Conservation (phyloP, 2,113 vertebrate species). For the Mustelus asterias region DNA sequence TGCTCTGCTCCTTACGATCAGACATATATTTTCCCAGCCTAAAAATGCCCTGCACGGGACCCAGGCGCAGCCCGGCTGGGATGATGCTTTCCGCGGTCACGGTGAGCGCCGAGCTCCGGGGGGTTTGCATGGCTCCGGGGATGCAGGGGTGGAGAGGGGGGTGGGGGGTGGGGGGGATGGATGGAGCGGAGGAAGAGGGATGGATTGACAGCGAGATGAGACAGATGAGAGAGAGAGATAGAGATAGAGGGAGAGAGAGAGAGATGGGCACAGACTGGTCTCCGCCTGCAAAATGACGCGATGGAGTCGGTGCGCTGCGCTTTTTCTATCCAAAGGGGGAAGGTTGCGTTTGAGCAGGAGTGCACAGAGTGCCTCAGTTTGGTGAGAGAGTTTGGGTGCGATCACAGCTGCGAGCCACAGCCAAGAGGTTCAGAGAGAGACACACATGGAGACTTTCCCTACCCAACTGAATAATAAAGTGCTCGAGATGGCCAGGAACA, state of each 20-base stretch:
- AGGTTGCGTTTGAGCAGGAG: neutral
- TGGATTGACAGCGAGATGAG: slow-evolving; percentile 48
- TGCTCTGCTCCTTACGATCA: slow-evolving; percentile 87
- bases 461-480: slow-evolving; percentile 89
- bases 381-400: slow-evolving; percentile 87
- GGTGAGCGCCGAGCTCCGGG: slow-evolving; percentile 71
- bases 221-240: slow-evolving; percentile 47
- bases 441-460: slow-evolving; percentile 94
- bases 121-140: slow-evolving; percentile 72
- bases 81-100: slow-evolving; percentile 87
- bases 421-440: slow-evolving; percentile 67
- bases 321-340: slow-evolving; percentile 73
- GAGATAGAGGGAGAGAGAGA: slow-evolving; percentile 51
- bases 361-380: slow-evolving; percentile 51
- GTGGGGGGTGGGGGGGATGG: neutral
- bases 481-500: slow-evolving; percentile 91
- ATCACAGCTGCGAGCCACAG: slow-evolving; percentile 82
- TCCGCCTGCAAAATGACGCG: slow-evolving; percentile 90
- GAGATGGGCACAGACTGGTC: slow-evolving; percentile 70
- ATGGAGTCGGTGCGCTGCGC: slow-evolving; percentile 64
- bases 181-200: slow-evolving; percentile 48
- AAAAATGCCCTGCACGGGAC: slow-evolving; percentile 85
- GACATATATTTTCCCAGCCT: slow-evolving; percentile 94
- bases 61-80: slow-evolving; percentile 85
- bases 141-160: slow-evolving; percentile 40